Conservation (phyloP, 2,113 vertebrate species). For the Ictidomys tridecemlineatus region DNA sequence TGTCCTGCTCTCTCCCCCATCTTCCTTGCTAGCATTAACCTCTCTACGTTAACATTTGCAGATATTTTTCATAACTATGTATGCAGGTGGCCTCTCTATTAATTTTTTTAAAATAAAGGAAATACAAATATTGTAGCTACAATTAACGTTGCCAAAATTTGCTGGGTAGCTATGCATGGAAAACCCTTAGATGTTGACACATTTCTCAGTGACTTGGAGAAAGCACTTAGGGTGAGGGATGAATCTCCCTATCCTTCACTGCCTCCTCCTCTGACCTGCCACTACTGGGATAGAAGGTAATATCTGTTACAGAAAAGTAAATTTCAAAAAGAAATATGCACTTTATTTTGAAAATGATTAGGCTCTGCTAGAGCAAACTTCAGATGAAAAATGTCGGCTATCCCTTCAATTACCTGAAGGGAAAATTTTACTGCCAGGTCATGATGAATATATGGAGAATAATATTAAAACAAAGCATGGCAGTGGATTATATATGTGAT, state of each 20-base stretch:
- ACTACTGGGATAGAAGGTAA: neutral
- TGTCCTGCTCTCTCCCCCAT: neutral
- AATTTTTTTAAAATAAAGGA: neutral
- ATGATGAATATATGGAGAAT: neutral
- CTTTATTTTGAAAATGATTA: slow-evolving; percentile 1
- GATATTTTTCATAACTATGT: neutral
- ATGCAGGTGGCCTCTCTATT: neutral
- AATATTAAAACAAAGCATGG: neutral
- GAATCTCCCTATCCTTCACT: neutral
- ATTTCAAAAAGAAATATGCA: neutral
- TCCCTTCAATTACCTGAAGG: neutral
- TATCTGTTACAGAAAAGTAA: neutral
- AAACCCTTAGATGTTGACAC: neutral
- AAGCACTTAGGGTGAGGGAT: neutral
- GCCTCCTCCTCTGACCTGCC: neutral
- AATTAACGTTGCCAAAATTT: neutral
- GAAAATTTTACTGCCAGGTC: neutral
- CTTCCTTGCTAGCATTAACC: neutral
- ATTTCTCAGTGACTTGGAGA: neutral
- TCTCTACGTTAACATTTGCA: neutral
- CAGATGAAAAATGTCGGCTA: neutral
- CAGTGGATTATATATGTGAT: neutral
- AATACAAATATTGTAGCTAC: neutral
- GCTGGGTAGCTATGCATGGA: neutral
- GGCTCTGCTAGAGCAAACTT: neutral